Evolutionary conservation across 2,888 invertebrate species (phyloP), one percentile per base, ranked within the genome.

Genomic region (Trypoxylon attenuatum): DNA sequence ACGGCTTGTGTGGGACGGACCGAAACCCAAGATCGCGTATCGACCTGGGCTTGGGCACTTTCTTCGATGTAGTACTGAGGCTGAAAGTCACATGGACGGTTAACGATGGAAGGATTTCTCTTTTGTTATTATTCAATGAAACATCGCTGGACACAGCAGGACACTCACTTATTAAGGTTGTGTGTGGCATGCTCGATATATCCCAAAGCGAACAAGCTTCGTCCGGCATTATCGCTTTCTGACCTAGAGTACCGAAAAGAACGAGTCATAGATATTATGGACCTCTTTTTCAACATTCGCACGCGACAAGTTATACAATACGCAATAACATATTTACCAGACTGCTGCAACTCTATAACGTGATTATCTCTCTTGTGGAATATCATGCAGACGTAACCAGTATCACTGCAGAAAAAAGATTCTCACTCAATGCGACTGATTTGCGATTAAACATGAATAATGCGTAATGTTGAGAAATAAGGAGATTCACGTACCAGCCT

Each of bases 311-410:
- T 15, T 3, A n/a, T 5, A 5, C 5, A 18, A 22, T 2, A 1
- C 10, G 10, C 3, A 42, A 2, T 42, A 42, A n/a, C 22, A 5
- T 18, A 83, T 86, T 85, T 79, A 84, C 88, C 86, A 52, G 92
- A 91, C 80, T 91, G 91, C 80, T 92, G 92, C 62, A 94, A 88
- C 87, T 94, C 94, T 74, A 95, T 91, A 23, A 94, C 93, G 78
- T 91, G 90, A 49, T 90, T 89, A 67, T 91, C 93, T 52, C 94
- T 90, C 51, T 91, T 91, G 85, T 92, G 90, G 85, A 94, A 92
- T 76, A 91, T 90, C 89, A 94, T 92, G 84, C 95, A 95, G 27
- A 93, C 91, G 85, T 94, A 94, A 2, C 94, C 94, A 23, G 93
- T 94, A 80, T 93, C 92, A 79, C 95, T 94, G 90, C 1, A 89